These are phyloP conservation scores for Neuroscelio doddi DNA, from an alignment of 2,888 invertebrate species.

Conservation along the genomic window DNA sequence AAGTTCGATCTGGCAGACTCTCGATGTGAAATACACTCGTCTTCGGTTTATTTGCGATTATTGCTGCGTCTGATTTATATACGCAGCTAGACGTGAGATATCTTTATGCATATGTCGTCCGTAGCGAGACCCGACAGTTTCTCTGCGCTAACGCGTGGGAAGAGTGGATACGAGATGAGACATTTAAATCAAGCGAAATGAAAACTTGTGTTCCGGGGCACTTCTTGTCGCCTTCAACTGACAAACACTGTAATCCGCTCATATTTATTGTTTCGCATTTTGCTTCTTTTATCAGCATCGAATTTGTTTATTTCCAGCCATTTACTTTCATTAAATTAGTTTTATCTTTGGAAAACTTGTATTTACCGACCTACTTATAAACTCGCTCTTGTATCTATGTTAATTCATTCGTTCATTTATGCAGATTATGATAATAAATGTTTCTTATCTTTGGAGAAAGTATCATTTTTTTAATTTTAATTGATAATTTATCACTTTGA, in stretches of 20 bases:
- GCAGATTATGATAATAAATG: no score
- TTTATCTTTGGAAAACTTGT: no score
- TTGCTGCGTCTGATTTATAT: constrained; percentile 16
- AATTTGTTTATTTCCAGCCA: not conserved
- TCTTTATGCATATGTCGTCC: constrained; percentile 13
- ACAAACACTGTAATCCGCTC: not conserved
- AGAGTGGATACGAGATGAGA: constrained; percentile 7
- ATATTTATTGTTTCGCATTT: not conserved
- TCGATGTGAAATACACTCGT: constrained; percentile 21
- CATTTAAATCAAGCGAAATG: constrained; percentile 6
- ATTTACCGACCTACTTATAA: not conserved
- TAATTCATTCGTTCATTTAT: no score
- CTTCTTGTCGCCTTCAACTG: not conserved
- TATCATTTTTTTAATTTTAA: no score
- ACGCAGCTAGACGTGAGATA: constrained; percentile 8
- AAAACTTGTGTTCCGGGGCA: constrained; percentile 2
- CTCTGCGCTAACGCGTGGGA: constrained; percentile 8
- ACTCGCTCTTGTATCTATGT: no score
- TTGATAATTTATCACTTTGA: no score
- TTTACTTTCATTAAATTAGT: not conserved
- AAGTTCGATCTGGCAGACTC: constrained; percentile 7
- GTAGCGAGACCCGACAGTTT: not conserved
- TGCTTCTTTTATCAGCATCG: not conserved
- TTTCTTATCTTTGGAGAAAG: no score
- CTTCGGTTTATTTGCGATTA: constrained; percentile 15